Base-by-base conservation (phyloP, 2,888 invertebrate genomes). In the Automeris io region DNA sequence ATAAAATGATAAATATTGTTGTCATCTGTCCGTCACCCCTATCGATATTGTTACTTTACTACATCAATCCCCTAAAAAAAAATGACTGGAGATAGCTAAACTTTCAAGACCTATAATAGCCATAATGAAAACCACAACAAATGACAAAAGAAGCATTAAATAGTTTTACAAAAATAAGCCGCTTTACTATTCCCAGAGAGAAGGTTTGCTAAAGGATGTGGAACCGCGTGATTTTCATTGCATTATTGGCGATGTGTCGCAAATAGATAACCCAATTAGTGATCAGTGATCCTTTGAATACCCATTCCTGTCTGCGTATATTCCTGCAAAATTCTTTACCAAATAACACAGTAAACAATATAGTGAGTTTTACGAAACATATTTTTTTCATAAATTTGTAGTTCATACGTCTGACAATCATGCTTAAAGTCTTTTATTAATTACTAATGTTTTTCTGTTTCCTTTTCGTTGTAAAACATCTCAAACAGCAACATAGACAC, bases 291-390 rank as follows among this genome's bases (percentile, higher is more conserved):
- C 40, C 42, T 50, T 38, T 26, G 42, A 25, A 40, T 43, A 42
- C 49, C 49, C 39, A 45, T 36, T 50, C 56, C 63, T 59, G 52
- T 57, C 57, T 60, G 52, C 58, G 42, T 47, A 46, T 46, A 66
- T 67, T 65, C 65, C 83, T 86, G 85, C 86, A 85, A 83, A 87
- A 86, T 85, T 83, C 85, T 85, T 83, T 86, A 83, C 78, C 57
- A 50, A 54, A 39, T 52, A 42, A 58, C 58, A 49, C 18, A 52
- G 53, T 61, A 62, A 62, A 70, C 68, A 67, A 57, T 51, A 54
- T 49, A 54, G 86, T 86, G 75, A 86, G 83, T 85, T 70, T 71
- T 66, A 62, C 31, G 26, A n/a, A n/a, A n/a, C 46, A 21, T 49
- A 23, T 35, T 40, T 51, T 40, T 49, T 47, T 35, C 35, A 49